Evolutionary conservation across 2,797 vertebrate genomes (phyloP).

Genomic region (Centropyge bicolor): DNA sequence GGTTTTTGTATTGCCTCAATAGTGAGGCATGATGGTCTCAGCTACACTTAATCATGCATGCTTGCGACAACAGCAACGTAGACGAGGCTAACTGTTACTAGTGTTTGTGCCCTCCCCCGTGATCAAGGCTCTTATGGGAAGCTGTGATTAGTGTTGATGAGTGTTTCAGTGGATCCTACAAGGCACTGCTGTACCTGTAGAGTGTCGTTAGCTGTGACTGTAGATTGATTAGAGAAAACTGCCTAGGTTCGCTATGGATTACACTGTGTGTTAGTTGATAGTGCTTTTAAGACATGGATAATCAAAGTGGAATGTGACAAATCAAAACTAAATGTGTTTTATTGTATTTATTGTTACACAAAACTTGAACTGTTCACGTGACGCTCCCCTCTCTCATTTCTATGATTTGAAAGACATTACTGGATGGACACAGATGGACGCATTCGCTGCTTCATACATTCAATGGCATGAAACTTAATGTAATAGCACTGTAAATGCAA

Average conservation of each 20-base stretch:
- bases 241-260: conserved; percentile 57
- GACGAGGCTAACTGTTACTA: conserved; percentile 39
- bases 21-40: conserved; percentile 45
- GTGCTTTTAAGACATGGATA: conserved; percentile 58
- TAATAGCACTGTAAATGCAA: conserved; percentile 66
- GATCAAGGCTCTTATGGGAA: conserved; percentile 36
- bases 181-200: conserved; percentile 45
- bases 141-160: conserved; percentile 46
- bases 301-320: conserved; percentile 69
- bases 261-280: conserved; percentile 65
- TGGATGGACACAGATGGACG: conserved; percentile 41
- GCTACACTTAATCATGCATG: conserved; percentile 60
- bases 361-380: conserved; percentile 63
- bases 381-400: conserved; percentile 26
- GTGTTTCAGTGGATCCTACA: conserved; percentile 44
- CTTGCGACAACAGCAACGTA: conserved; percentile 39
- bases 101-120: conserved; percentile 28
- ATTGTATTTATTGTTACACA: conserved; percentile 58
- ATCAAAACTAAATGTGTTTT: conserved; percentile 58
- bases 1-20: conserved; percentile 55
- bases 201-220: conserved; percentile 47
- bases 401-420: conserved; percentile 39
- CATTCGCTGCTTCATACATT: conserved; percentile 53
- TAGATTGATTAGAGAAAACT: conserved; percentile 51
- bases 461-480: conserved; percentile 58